phyloP scores from a whole-genome alignment of 1,140 invertebrate species.

The Drosophila subpulchrella region DNA sequence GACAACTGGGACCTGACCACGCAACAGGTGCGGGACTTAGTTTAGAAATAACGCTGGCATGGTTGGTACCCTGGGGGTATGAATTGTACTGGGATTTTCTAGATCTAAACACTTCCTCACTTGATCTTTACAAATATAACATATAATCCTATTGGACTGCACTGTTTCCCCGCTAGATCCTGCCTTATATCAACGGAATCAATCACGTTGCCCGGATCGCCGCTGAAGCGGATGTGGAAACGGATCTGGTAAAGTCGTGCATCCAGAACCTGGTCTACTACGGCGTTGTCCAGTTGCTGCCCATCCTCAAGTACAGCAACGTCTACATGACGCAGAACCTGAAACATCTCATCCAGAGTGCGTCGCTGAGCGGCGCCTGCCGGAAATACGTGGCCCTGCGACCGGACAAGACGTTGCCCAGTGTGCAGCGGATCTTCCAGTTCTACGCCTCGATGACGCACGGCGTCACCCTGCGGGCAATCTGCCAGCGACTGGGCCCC shows the following conservation, averaged over 20 bases:
- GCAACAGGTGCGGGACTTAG: constrained; percentile 87
- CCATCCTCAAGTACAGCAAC: constrained; percentile 97
- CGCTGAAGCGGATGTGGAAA: constrained; percentile 94
- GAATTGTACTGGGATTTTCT: too few relatives aligned
- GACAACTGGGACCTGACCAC: constrained; percentile 97
- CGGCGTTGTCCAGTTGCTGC: constrained; percentile 90
- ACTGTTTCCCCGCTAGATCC: constrained; percentile 86
- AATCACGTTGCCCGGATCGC: constrained; percentile 95
- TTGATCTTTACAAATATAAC: neutral
- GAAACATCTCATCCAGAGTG: constrained; percentile 89
- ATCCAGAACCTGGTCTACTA: constrained; percentile 96
- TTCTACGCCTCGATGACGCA: constrained; percentile 93
- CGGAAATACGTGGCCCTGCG: constrained; percentile 88
- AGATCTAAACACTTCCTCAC: too few relatives aligned
- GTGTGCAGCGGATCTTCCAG: constrained; percentile 91
- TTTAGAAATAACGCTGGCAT: neutral
- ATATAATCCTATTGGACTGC: neutral
- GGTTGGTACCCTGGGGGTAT: too few relatives aligned
- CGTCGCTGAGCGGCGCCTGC: constrained; percentile 90
- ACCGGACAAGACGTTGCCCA: constrained; percentile 84
- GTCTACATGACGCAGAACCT: constrained; percentile 96
- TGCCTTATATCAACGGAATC: constrained; percentile 96
- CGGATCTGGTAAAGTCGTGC: constrained; percentile 96
- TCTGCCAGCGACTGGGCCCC: constrained; percentile 89
- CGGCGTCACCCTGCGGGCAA: constrained; percentile 92